Conservation (phyloP, 2,113 vertebrate species). For the Eidolon helvum region DNA sequence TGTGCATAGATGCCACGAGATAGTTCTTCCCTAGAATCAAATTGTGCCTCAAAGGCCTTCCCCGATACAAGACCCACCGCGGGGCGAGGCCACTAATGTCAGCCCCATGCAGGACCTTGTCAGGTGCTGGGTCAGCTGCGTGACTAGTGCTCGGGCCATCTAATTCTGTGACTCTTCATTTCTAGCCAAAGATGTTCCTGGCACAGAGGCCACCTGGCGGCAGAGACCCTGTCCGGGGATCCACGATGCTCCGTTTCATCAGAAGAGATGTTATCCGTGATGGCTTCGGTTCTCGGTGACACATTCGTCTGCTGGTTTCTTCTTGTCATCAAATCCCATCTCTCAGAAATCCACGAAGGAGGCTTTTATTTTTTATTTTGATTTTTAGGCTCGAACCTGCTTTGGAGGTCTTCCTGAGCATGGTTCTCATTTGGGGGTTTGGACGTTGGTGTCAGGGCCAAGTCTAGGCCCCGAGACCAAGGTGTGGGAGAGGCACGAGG, state of each 20-base stretch:
- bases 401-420: neutral
- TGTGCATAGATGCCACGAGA: too few relatives aligned
- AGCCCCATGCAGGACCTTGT: fast-evolving
- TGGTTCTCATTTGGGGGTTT: neutral
- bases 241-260: fast-evolving
- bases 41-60: neutral
- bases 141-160: fast-evolving
- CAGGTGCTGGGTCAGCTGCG: fast-evolving
- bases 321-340: fast-evolving
- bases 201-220: fast-evolving
- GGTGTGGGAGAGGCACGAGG: fast-evolving
- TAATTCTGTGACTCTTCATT: neutral
- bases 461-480: neutral
- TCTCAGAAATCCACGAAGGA: neutral
- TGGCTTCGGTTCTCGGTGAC: fast-evolving
- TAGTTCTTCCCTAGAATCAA: neutral
- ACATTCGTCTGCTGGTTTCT: fast-evolving
- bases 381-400: neutral
- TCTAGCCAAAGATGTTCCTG: neutral
- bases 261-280: neutral
- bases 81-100: fast-evolving
- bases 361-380: neutral
- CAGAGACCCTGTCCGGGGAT: neutral
- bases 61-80: fast-evolving
- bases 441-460: neutral